phyloP scores from a whole-genome alignment of 1,140 invertebrate genomes.

The Tyrophagus putrescentiae region DNA sequence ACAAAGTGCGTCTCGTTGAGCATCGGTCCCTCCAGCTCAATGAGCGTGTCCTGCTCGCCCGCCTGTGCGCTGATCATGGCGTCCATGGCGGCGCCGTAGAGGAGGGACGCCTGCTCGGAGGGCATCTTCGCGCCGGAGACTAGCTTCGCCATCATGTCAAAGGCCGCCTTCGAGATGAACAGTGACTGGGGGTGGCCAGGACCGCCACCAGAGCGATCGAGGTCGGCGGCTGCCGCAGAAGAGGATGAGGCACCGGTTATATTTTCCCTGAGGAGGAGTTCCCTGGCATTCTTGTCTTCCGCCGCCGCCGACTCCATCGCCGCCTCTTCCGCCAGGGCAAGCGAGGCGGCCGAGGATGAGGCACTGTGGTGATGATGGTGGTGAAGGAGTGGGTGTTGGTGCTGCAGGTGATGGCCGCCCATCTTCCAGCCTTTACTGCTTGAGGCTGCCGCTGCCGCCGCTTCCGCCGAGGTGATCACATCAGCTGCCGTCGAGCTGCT shows the following conservation, averaged over 20 bases:
- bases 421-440: background rate
- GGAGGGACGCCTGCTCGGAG: constrained; percentile 12
- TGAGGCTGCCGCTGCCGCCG: background rate
- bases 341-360: background rate
- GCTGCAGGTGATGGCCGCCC: background rate
- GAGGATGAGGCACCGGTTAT: too few relatives aligned
- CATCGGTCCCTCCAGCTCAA: constrained; percentile 43
- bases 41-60: constrained; percentile 34
- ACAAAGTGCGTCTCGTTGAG: constrained; percentile 49
- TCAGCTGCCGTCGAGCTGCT: constrained; percentile 40
- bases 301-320: background rate
- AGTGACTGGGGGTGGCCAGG: too few relatives aligned
- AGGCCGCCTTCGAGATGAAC: constrained; percentile 49
- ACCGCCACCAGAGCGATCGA: constrained; percentile 10
- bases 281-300: background rate
- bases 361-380: background rate
- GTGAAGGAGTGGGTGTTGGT: background rate
- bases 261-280: constrained; percentile 45
- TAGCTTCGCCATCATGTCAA: constrained; percentile 57
- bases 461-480: too few relatives aligned
- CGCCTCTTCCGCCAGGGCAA: background rate
- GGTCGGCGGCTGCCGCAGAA: background rate
- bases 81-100: constrained; percentile 21
- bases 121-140: constrained; percentile 15
- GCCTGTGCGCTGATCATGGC: constrained; percentile 4